Percentiles rank a stretch among this genome's conserved stretches.
Evolutionary conservation across 2,113 vertebrate genomes (phyloP).

Genomic region (Crotalus viridis): DNA sequence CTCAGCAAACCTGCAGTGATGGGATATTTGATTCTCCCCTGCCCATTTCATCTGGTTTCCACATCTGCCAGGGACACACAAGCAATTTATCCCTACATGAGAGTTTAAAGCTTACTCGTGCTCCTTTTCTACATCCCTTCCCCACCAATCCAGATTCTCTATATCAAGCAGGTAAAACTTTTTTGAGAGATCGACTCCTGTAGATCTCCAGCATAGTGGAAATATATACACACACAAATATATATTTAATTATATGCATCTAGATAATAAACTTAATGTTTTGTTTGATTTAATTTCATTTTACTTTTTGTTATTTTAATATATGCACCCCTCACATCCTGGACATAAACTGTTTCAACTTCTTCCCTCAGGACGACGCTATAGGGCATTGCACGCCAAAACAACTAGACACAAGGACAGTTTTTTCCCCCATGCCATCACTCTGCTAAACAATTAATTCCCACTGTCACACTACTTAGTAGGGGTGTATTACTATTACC

Average conservation of each 20-base stretch:
- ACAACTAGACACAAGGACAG: no score
- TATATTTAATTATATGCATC: conserved; percentile 57
- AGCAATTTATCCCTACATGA: conserved; percentile 80
- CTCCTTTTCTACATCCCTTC: conserved; percentile 52
- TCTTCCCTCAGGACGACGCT: no score
- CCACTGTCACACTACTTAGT: no score
- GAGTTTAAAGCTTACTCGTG: conserved; percentile 80
- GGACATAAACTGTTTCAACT: no score
- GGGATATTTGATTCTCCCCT: conserved; percentile 81
- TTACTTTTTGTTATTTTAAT: conserved; percentile 34
- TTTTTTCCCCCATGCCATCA: no score
- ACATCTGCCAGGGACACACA: conserved; percentile 89
- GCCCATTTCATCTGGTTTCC: conserved; percentile 84
- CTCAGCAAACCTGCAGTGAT: conserved; percentile 78
- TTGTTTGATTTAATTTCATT: conserved; percentile 33
- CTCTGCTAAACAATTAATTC: no score
- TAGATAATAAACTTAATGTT: conserved; percentile 47
- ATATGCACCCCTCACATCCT: not conserved
- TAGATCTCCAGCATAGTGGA: conserved; percentile 42
- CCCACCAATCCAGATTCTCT: not conserved
- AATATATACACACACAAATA: no score
- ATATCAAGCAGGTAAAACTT: conserved; percentile 59
- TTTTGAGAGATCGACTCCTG: conserved; percentile 65
- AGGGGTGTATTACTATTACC: no score
- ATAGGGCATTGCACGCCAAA: no score